Evolutionary conservation across 2,888 invertebrate genomes (phyloP).

Genomic region (Stenolophus ochropezus): DNA sequence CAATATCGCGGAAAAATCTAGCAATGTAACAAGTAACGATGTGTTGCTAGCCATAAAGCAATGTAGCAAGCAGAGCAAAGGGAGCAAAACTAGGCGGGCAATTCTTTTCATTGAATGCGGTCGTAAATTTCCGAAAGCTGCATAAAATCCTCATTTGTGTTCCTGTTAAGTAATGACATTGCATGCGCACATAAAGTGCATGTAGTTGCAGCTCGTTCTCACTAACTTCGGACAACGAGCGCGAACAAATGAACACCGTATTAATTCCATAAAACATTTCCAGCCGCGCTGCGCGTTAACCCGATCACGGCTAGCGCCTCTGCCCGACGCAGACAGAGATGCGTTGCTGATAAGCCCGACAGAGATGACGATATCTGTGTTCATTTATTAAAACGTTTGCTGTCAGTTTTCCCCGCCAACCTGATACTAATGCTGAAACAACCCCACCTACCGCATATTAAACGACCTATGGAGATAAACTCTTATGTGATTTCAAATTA

Average conservation of each 20-base stretch:
- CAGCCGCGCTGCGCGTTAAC: constrained; percentile 28
- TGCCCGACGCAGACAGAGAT: constrained; percentile 22
- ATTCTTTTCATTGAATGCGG: constrained; percentile 48
- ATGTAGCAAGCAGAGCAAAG: constrained; percentile 6
- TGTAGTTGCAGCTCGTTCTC: constrained; percentile 29
- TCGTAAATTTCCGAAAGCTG: constrained; percentile 52
- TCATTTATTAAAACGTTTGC: constrained; percentile 47
- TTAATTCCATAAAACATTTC: constrained; percentile 58
- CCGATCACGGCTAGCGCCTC: constrained; percentile 30
- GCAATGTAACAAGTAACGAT: constrained; percentile 13
- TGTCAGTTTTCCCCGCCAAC: constrained; percentile 7
- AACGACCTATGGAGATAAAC: background rate
- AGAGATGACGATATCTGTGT: constrained; percentile 12
- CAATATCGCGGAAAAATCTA: constrained; percentile 8
- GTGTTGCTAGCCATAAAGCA: constrained; percentile 9
- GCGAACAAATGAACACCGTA: constrained; percentile 58
- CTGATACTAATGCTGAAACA: constrained; percentile 19
- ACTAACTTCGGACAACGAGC: constrained; percentile 54
- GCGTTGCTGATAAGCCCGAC: constrained; percentile 6
- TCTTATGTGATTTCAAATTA: background rate
- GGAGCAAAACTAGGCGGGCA: constrained; percentile 39
- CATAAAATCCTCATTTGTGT: constrained; percentile 59
- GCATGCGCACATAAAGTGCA: constrained; percentile 58
- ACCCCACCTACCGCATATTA: background rate
- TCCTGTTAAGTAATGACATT: constrained; percentile 58